A percentile compares a stretch with the other conserved stretches of the same genome.
Conservation (phyloP, 1,140 invertebrate species). For the Brachystomella parvula region DNA sequence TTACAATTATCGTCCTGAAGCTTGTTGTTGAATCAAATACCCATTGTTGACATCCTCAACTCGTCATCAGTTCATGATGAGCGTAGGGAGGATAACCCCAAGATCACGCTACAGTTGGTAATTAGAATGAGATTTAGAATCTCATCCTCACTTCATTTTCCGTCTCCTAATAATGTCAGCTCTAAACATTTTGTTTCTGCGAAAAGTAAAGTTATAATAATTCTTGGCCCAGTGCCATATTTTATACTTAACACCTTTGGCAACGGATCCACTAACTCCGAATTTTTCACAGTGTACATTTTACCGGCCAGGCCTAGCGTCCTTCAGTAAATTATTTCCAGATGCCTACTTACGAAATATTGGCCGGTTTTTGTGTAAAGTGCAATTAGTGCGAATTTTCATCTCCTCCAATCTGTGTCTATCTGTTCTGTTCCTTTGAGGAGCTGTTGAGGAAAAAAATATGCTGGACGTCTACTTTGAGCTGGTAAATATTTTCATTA, state of each 20-base stretch:
- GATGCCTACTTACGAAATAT: too few relatives aligned
- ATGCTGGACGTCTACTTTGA: constrained; percentile 2
- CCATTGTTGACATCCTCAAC: not conserved
- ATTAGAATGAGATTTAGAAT: not conserved
- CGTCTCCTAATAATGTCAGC: not conserved
- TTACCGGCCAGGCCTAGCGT: not conserved
- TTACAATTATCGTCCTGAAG: not conserved
- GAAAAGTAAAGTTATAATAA: not conserved
- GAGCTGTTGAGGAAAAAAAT: too few relatives aligned
- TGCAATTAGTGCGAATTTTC: too few relatives aligned
- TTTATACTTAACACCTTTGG: not conserved
- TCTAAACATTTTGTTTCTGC: not conserved
- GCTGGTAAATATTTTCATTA: not conserved
- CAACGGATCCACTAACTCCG: too few relatives aligned
- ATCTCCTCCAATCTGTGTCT: too few relatives aligned
- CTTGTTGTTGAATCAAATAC: not conserved
- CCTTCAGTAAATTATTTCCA: not conserved
- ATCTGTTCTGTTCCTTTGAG: too few relatives aligned
- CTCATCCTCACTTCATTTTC: not conserved
- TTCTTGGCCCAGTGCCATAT: not conserved
- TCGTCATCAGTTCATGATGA: not conserved
- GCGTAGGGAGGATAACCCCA: not conserved
- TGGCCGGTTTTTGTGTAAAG: too few relatives aligned
- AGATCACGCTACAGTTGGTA: constrained; percentile 7
- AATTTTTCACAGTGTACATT: not conserved